Evolutionary conservation across 2,888 invertebrate genomes (phyloP).

Genomic region (Philonicus albiceps): DNA sequence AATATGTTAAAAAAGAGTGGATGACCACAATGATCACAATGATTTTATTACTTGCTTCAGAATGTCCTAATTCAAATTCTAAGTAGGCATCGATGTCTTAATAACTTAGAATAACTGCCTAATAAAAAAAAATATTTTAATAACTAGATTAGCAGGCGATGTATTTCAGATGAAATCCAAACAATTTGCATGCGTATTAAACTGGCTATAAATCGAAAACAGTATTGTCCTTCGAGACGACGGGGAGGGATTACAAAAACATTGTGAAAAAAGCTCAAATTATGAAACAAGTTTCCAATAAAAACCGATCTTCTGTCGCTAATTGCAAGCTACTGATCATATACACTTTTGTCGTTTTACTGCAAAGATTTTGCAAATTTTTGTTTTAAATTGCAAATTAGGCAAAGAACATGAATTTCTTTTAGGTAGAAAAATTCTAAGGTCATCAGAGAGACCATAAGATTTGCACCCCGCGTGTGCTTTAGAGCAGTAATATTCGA

Average conservation of each 20-base stretch:
- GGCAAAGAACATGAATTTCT: not conserved
- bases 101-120: not conserved
- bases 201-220: not conserved
- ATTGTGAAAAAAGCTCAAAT: not conserved
- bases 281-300: not conserved
- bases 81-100: not conserved
- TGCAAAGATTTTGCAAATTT: not conserved
- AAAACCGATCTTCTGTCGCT: not conserved
- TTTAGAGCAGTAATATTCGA: not conserved
- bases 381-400: not conserved
- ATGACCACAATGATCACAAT: not conserved
- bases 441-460: not conserved
- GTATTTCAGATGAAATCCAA: not conserved
- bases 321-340: not conserved
- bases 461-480: not conserved
- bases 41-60: not conserved
- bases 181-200: not conserved
- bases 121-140: not conserved
- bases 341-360: not conserved
- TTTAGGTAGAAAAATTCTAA: not conserved
- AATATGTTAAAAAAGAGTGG: not conserved
- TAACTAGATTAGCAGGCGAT: not conserved
- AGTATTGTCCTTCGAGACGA: not conserved
- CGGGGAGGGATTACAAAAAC: not conserved
- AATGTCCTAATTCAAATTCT: not conserved